phyloP scores from a whole-genome alignment of 2,888 invertebrate species.

The Dioctria linearis region DNA sequence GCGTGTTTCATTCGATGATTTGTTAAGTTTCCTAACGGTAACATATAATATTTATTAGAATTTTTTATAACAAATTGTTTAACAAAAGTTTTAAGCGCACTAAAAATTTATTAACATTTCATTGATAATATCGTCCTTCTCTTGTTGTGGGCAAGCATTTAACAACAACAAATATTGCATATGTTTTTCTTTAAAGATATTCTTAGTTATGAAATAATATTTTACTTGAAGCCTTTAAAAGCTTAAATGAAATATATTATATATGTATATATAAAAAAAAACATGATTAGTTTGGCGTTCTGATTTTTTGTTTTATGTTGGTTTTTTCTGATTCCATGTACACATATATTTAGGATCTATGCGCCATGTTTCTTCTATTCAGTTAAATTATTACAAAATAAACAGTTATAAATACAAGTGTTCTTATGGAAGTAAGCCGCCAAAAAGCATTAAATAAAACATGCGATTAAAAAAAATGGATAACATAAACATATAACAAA shows the following conservation, averaged over 20 bases:
- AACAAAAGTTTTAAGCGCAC: slow-evolving; percentile 6
- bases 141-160: slow-evolving; percentile 8
- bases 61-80: background rate
- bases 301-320: too few species aligned
- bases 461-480: too few species aligned
- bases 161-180: slow-evolving; percentile 47
- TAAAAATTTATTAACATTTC: background rate
- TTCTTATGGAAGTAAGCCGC: too few species aligned
- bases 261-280: too few species aligned
- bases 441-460: too few species aligned
- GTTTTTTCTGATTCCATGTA: too few species aligned
- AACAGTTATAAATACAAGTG: too few species aligned
- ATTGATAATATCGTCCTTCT: slow-evolving; percentile 8
- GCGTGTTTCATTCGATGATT: slow-evolving; percentile 11
- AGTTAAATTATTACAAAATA: too few species aligned
- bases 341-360: too few species aligned
- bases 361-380: too few species aligned
- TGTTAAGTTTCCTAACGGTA: background rate
- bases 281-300: too few species aligned
- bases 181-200: slow-evolving; percentile 47
- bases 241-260: slow-evolving; percentile 27
- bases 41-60: slow-evolving; percentile 2
- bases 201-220: slow-evolving; percentile 44
- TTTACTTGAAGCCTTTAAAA: slow-evolving; percentile 27
- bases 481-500: too few species aligned